Evolutionary conservation across 2,113 vertebrate genomes (phyloP).

Genomic region (Alectura lathami): DNA sequence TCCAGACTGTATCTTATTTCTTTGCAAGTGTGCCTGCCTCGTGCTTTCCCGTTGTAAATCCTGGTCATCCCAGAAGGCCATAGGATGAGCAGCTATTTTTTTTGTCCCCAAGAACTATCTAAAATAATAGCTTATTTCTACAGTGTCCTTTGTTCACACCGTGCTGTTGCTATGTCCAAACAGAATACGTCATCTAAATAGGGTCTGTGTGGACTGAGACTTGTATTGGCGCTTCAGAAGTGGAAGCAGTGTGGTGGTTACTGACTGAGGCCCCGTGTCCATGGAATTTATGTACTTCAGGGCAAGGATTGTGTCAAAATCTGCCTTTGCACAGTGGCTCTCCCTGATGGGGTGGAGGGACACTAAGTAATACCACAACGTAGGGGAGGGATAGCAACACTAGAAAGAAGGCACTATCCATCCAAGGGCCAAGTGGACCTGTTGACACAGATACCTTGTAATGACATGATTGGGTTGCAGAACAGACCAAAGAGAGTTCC

Average conservation of each 20-base stretch:
- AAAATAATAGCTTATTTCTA: not conserved
- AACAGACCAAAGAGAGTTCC: not conserved
- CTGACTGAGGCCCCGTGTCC: not conserved
- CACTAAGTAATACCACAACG: not conserved
- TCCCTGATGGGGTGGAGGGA: not conserved
- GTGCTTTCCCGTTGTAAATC: not conserved
- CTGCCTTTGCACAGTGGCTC: not conserved
- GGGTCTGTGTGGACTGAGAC: not conserved
- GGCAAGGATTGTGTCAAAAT: not conserved
- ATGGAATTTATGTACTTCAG: not conserved
- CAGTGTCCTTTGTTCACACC: rapidly evolving
- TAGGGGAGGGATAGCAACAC: too few relatives aligned
- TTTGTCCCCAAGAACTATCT: rapidly evolving
- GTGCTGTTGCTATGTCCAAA: not conserved
- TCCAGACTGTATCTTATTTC: too few relatives aligned
- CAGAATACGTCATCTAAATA: not conserved
- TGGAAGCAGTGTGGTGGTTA: not conserved
- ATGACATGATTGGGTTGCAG: not conserved
- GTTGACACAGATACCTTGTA: not conserved
- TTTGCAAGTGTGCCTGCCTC: not conserved
- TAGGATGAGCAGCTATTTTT: not conserved
- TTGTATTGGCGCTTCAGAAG: not conserved
- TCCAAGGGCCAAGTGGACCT: not conserved
- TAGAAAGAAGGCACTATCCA: not conserved
- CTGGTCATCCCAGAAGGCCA: not conserved